Conservation (phyloP, 2,888 invertebrate species). For the Drosophila helvetica region DNA sequence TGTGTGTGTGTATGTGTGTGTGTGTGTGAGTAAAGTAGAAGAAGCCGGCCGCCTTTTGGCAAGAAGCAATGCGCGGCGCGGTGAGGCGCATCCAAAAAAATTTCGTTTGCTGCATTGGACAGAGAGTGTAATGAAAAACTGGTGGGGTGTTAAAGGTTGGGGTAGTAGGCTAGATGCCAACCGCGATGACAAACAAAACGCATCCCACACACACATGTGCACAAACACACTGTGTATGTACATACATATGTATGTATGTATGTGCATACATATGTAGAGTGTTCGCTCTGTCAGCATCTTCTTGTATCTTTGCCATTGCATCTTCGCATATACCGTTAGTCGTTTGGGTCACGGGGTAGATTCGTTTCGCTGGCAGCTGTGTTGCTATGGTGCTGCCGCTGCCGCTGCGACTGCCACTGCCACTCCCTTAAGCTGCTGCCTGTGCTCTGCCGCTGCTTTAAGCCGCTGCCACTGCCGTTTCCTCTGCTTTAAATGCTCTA, state of each 20-base stretch:
- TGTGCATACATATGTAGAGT: not conserved
- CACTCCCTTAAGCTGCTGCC: constrained; percentile 1
- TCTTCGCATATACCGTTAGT: constrained; percentile 51
- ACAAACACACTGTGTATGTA: constrained; percentile 17
- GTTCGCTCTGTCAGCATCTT: constrained; percentile 37
- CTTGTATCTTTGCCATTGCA: constrained; percentile 63
- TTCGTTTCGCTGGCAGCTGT: constrained; percentile 20
- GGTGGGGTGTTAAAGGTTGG: constrained; percentile 8
- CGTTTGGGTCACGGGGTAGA: constrained; percentile 42
- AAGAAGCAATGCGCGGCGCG: constrained; percentile 26
- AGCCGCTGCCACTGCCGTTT: not conserved
- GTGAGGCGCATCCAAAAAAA: constrained; percentile 66
- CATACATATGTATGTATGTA: not conserved
- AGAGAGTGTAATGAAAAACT: constrained; percentile 71
- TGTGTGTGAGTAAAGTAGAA: constrained; percentile 43
- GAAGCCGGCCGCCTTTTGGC: constrained; percentile 39
- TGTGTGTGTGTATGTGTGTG: constrained; percentile 7
- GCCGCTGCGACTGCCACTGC: not conserved
- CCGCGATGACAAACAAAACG: constrained; percentile 47
- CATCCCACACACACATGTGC: constrained; percentile 31
- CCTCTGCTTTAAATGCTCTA: not conserved
- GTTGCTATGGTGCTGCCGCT: not conserved
- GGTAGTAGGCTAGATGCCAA: constrained; percentile 39
- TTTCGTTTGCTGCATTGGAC: constrained; percentile 64
- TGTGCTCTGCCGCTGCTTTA: constrained; percentile 1